phyloP scores from a whole-genome alignment of 2,797 vertebrate genomes.

The Eremophila alpestris region DNA sequence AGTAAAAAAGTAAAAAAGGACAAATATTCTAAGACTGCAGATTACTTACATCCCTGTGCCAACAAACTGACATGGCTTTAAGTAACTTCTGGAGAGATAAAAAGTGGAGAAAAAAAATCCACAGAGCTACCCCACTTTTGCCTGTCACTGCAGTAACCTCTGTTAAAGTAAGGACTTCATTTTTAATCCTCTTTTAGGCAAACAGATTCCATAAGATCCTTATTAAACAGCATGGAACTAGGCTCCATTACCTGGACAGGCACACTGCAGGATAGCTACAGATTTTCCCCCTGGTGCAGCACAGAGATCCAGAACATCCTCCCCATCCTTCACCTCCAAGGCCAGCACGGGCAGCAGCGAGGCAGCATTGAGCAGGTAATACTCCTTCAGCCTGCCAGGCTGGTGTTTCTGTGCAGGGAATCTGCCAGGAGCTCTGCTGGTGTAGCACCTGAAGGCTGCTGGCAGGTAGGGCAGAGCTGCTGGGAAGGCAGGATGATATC shows the following conservation, averaged over 20 bases:
- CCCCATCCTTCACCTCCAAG: conserved; percentile 83
- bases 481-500: conserved; percentile 78
- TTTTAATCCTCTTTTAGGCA: neutral
- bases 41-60: neutral
- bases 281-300: conserved; percentile 96
- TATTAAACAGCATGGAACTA: neutral
- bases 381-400: conserved; percentile 86
- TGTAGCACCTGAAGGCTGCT: conserved; percentile 82
- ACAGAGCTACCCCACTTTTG: neutral
- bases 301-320: conserved; percentile 92
- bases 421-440: conserved; percentile 73
- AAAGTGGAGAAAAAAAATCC: neutral
- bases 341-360: conserved; percentile 92
- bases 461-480: conserved; percentile 56
- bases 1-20: neutral
- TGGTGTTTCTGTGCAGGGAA: conserved; percentile 86
- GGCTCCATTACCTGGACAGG: conserved; percentile 83
- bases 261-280: conserved; percentile 86
- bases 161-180: neutral
- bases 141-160: neutral
- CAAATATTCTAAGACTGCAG: neutral
- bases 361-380: conserved; percentile 92
- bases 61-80: neutral
- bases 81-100: neutral
- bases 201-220: neutral